Conservation (phyloP, 1,140 invertebrate species). For the Lepidurus couesii region DNA sequence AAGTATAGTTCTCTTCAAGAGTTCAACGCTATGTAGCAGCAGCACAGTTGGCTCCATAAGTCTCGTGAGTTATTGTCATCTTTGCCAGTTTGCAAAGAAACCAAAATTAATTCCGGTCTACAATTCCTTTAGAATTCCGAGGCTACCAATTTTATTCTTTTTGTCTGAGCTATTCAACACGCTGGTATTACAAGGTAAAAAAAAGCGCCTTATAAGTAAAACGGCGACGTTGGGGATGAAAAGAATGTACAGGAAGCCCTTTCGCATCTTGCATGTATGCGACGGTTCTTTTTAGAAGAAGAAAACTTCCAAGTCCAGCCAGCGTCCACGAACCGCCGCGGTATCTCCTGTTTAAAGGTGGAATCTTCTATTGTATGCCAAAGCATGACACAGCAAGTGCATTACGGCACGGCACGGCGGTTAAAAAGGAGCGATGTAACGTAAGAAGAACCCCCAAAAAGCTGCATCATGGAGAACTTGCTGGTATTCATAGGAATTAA, state of each 20-base stretch:
- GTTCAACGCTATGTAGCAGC: not conserved
- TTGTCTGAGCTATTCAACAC: not conserved
- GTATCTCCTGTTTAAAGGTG: slow-evolving; percentile 5
- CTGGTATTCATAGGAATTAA: slow-evolving; percentile 1
- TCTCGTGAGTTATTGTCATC: not conserved
- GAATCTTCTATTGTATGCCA: slow-evolving; percentile 19
- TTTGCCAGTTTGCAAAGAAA: not conserved
- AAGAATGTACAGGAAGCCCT: not conserved
- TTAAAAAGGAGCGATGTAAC: slow-evolving; percentile 1
- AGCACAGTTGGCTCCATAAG: not conserved
- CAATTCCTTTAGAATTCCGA: not conserved
- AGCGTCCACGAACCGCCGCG: not conserved
- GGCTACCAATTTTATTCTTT: not conserved
- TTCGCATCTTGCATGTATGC: not conserved
- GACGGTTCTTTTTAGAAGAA: not conserved
- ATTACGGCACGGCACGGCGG: slow-evolving; percentile 16
- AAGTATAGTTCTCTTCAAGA: slow-evolving; percentile 16
- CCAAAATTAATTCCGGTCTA: not conserved
- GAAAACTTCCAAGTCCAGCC: not conserved
- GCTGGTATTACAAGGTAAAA: not conserved
- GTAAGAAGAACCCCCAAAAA: slow-evolving; percentile 1
- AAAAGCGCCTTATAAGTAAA: not conserved
- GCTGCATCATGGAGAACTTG: slow-evolving; percentile 12
- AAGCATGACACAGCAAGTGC: slow-evolving; percentile 21
- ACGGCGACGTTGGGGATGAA: not conserved